A percentile compares a stretch with the other conserved stretches of the same genome.
These are phyloP conservation scores for Acromyrmex charruanus DNA, from an alignment of 1,140 invertebrate genomes.

Conservation along the genomic window DNA sequence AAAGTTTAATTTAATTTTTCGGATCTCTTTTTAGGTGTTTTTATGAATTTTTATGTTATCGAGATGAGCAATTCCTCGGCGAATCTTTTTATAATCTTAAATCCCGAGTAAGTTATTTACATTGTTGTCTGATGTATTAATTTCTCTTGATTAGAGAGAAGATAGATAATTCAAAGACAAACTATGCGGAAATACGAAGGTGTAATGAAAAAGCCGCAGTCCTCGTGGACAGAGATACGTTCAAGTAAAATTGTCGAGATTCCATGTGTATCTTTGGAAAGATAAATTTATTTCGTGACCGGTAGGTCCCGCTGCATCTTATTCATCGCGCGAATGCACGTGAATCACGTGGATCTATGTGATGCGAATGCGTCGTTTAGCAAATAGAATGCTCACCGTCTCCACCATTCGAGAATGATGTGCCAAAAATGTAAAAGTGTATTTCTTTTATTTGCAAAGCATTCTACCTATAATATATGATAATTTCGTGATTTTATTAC, in stretches of 20 bases:
- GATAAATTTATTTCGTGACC: conserved; percentile 65
- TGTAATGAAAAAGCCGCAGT: conserved; percentile 31
- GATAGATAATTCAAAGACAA: conserved; percentile 40
- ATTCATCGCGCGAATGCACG: conserved; percentile 50
- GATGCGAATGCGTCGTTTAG: conserved; percentile 49
- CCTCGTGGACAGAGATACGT: conserved; percentile 36
- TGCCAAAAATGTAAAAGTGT: background rate
- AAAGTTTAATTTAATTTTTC: background rate
- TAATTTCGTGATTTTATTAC: background rate
- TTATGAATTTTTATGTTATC: background rate
- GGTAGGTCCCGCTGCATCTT: conserved; percentile 56
- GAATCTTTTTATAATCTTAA: background rate
- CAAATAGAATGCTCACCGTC: conserved; percentile 25
- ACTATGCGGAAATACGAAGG: conserved; percentile 55
- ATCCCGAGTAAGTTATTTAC: conserved; percentile 28
- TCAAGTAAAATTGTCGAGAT: conserved; percentile 51
- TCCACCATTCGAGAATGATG: background rate
- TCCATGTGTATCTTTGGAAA: conserved; percentile 54
- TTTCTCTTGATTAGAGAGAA: conserved; percentile 36
- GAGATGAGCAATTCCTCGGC: background rate
- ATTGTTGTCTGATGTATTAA: conserved; percentile 34
- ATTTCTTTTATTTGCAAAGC: background rate
- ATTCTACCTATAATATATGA: background rate
- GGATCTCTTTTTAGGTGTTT: background rate
- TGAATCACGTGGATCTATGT: conserved; percentile 54